A percentile compares a stretch with the other conserved stretches of the same genome.
phyloP scores from a whole-genome alignment of 2,797 vertebrate species.

The Numenius phaeopus region DNA sequence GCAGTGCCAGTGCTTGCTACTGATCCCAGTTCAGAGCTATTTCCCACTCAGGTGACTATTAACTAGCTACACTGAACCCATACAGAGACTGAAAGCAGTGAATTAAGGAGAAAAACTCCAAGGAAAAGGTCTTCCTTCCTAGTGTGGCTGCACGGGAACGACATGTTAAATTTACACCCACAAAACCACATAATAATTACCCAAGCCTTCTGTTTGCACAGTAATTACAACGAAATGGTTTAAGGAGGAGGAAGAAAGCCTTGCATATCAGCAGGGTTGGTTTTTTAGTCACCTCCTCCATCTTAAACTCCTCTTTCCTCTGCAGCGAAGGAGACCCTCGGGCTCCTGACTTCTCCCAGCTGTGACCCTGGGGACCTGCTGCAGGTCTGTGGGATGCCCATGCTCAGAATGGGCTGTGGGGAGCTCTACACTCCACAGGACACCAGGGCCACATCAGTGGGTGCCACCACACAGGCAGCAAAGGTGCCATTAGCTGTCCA shows the following conservation, averaged over 20 bases:
- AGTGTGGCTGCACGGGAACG: fast-evolving
- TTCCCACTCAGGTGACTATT: background rate
- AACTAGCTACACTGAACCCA: background rate
- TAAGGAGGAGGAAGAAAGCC: background rate
- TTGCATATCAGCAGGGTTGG: background rate
- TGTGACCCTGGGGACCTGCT: background rate
- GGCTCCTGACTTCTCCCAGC: fast-evolving
- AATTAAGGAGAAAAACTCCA: background rate
- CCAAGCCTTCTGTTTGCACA: background rate
- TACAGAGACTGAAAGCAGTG: background rate
- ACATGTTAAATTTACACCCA: conserved; percentile 15
- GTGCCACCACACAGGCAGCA: background rate
- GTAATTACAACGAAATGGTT: background rate
- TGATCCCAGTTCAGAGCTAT: background rate
- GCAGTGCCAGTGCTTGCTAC: background rate
- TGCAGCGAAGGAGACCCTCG: background rate
- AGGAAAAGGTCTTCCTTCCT: background rate
- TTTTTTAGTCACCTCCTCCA: background rate
- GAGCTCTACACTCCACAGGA: background rate
- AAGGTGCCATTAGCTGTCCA: background rate
- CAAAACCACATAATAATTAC: background rate
- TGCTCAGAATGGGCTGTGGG: background rate
- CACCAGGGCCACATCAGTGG: background rate
- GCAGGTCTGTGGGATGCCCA: background rate
- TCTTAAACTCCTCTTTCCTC: background rate